Percentiles rank a stretch among this genome's conserved stretches.
phyloP scores from a whole-genome alignment of 2,113 vertebrate species.

The Eleginops maclovinus region DNA sequence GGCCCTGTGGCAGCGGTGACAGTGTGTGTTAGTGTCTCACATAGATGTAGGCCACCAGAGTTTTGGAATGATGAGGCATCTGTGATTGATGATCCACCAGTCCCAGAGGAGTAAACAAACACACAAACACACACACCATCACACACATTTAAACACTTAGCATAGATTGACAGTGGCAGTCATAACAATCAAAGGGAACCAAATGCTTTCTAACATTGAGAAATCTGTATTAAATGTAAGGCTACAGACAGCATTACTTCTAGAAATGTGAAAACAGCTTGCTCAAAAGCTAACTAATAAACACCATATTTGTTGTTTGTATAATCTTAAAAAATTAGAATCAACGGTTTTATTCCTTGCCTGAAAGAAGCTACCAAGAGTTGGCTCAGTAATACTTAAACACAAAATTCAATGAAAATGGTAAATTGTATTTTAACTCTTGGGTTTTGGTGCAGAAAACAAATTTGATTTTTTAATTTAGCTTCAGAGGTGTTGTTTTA shows the following conservation, averaged over 20 bases:
- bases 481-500: neutral
- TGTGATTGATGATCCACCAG: slow-evolving; percentile 88
- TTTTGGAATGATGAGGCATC: slow-evolving; percentile 85
- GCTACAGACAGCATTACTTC: neutral
- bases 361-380: neutral
- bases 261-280: neutral
- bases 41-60: slow-evolving; percentile 76
- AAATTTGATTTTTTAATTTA: too few relatives aligned
- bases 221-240: neutral
- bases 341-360: neutral
- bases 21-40: slow-evolving; percentile 81
- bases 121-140: slow-evolving; percentile 37
- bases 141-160: slow-evolving; percentile 25
- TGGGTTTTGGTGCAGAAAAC: too few relatives aligned
- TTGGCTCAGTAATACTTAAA: too few relatives aligned
- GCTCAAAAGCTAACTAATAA: neutral
- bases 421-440: too few relatives aligned
- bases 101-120: slow-evolving; percentile 70
- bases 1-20: slow-evolving; percentile 81
- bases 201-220: slow-evolving; percentile 18
- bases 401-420: too few relatives aligned
- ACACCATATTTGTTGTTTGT: neutral
- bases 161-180: slow-evolving; percentile 45
- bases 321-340: neutral
- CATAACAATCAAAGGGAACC: slow-evolving; percentile 32